Base-by-base conservation (phyloP, 2,888 invertebrate species). In the Agrotis segetum region DNA sequence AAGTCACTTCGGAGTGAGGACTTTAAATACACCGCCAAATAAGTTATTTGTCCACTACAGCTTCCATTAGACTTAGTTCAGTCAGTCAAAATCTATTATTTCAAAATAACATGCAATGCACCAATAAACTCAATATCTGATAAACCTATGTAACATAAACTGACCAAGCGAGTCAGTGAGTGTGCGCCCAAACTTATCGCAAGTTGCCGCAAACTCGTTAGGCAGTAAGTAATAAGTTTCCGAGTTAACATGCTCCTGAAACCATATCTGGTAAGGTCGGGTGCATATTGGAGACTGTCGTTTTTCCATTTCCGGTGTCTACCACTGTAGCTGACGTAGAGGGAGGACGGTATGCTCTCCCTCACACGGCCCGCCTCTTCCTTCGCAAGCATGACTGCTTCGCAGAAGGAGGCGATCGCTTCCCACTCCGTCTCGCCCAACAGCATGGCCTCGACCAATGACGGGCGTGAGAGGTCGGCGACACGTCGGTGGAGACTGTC, bases 171-270 rank as follows among this genome's bases (percentile, higher is more conserved):
- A 61, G 17, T 40, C 19, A 29, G 34, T 58, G n/a, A 62, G 53
- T 63, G 63, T 81, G 61, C 71, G 53, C 58, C 49, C 19, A 62
- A 82, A 85, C 73, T 79, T 81, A 78, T 67, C 67, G 19, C 61
- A 83, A 80, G 69, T 82, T 81, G 62, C 52, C 58, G 21, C 70
- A 70, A 85, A 84, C 84, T 86, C 59, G 83, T 85, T 85, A 86
- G 65, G 69, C 72, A 74, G 66, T 82, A 83, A 86, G 86, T 86
- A 84, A 82, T 84, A 85, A 86, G 86, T 86, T 86, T 74, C 56
- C 6, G 24, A 71, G 70, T 78, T 69, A 74, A 83, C 64, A 80
- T 66, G 67, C 72, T 29, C 58, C 66, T 66, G 59, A 49, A 63
- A 74, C 67, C 72, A 71, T 79, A 68, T 74, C 50, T 47, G 9